phyloP scores from a whole-genome alignment of 2,888 invertebrate species.

The Caenorhabditis sp. region DNA sequence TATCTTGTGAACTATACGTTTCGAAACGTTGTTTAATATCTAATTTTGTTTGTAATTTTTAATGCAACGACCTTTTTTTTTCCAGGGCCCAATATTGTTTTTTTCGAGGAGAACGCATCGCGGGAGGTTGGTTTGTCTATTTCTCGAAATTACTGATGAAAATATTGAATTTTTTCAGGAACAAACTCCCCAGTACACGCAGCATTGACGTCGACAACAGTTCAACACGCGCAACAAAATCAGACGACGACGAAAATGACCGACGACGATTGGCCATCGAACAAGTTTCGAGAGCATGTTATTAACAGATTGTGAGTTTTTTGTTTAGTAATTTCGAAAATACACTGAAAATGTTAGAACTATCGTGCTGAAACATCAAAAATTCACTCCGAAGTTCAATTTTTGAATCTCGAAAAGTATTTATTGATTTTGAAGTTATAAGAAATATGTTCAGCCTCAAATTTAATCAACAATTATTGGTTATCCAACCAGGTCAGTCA shows the following conservation, averaged over 20 bases:
- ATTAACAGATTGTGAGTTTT: slow-evolving; percentile 67
- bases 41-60: background rate
- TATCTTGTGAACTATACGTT: background rate
- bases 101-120: background rate
- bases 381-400: too few species aligned
- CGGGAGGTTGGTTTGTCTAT: background rate
- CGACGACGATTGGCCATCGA: slow-evolving; percentile 70
- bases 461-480: too few species aligned
- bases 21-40: background rate
- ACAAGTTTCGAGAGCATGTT: slow-evolving; percentile 69
- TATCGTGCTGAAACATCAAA: too few species aligned
- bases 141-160: too few species aligned
- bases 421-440: too few species aligned
- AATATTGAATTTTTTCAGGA: too few species aligned
- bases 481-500: too few species aligned
- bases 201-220: slow-evolving; percentile 26
- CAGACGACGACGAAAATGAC: slow-evolving; percentile 45
- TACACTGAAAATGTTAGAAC: too few species aligned
- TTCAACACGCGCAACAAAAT: slow-evolving; percentile 6
- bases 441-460: too few species aligned
- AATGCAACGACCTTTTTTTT: background rate
- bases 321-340: background rate
- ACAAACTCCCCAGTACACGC: background rate
- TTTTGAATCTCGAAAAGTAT: too few species aligned
- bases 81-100: background rate